These are phyloP conservation scores for Formica exsecta DNA, from an alignment of 1,140 invertebrate species.

Conservation along the genomic window DNA sequence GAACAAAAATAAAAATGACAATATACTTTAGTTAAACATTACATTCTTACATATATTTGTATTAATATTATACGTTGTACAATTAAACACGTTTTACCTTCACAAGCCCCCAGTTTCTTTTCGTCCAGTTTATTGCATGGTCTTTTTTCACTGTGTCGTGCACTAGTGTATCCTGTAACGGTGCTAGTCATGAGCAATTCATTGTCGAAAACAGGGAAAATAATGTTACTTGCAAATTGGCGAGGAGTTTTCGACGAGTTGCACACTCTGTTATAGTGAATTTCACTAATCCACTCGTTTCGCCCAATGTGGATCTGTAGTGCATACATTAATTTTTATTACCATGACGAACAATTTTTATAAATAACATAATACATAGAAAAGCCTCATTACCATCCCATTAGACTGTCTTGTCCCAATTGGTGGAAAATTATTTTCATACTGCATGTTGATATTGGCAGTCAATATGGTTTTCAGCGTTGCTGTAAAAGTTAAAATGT, in stretches of 20 bases:
- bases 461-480: background rate
- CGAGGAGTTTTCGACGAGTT: background rate
- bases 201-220: background rate
- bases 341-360: background rate
- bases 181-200: background rate
- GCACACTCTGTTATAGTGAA: background rate
- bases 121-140: constrained; percentile 4
- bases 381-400: constrained; percentile 2
- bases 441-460: background rate
- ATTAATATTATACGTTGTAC: background rate
- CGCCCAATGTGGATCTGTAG: background rate
- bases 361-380: background rate
- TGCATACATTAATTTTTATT: background rate
- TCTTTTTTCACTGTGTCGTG: background rate
- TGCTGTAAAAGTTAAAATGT: constrained; percentile 2
- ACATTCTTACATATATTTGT: constrained; percentile 1
- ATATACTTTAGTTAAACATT: background rate
- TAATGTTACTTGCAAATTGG: constrained; percentile 10
- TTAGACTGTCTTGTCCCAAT: background rate
- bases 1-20: background rate
- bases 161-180: background rate
- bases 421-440: constrained; percentile 9
- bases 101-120: constrained; percentile 6
- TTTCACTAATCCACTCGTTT: background rate
- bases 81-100: constrained; percentile 11